Conservation (phyloP, 1,140 invertebrate species). For the Camponotus vicinus region DNA sequence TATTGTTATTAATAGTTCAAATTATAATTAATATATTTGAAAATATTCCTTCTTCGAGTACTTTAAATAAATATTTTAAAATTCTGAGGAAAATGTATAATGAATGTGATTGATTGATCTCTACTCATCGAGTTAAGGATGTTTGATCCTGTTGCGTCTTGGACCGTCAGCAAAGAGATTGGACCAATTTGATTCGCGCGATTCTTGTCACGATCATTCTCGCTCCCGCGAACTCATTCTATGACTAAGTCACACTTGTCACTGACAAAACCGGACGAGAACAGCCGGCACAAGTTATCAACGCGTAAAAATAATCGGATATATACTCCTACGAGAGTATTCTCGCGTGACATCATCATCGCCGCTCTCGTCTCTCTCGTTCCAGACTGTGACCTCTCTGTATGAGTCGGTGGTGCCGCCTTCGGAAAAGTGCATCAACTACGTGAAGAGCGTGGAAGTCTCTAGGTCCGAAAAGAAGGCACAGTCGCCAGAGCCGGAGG, state of each 20-base stretch:
- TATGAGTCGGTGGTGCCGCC: constrained; percentile 80
- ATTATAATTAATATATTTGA: too few relatives aligned
- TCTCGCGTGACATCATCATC: constrained; percentile 46
- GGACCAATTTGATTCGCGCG: neutral
- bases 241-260: constrained; percentile 22
- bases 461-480: constrained; percentile 74
- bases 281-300: constrained; percentile 34
- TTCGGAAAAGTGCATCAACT: constrained; percentile 84
- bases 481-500: constrained; percentile 66
- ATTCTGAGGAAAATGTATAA: too few relatives aligned
- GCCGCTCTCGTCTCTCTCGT: constrained; percentile 51
- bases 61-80: too few relatives aligned
- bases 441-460: constrained; percentile 81
- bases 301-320: constrained; percentile 56
- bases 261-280: constrained; percentile 1
- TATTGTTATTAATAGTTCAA: too few relatives aligned
- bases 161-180: neutral
- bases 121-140: neutral
- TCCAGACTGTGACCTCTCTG: constrained; percentile 81
- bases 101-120: neutral
- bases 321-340: constrained; percentile 19
- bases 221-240: constrained; percentile 17
- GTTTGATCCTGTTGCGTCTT: neutral
- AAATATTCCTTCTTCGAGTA: neutral
- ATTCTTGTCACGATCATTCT: neutral